These are phyloP conservation scores for Sebastiscus albofasciatus DNA, from an alignment of 2,797 vertebrate species.

Conservation along the genomic window DNA sequence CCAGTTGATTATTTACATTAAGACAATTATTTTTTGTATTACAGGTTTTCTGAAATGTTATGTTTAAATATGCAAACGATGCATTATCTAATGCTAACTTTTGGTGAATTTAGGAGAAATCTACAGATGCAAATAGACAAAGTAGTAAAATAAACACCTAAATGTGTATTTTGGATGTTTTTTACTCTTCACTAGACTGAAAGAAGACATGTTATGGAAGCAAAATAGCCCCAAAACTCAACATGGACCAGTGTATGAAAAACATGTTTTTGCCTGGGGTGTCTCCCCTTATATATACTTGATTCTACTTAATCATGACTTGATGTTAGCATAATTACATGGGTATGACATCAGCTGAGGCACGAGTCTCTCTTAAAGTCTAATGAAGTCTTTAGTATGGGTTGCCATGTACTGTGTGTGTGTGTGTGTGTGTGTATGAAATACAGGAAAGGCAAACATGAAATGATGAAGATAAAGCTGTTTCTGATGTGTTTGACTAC, in stretches of 20 bases:
- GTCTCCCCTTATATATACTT: background rate
- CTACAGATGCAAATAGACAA: background rate
- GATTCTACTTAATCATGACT: background rate
- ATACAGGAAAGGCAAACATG: constrained; percentile 19
- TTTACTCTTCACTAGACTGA: too few relatives aligned
- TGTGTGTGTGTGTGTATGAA: background rate
- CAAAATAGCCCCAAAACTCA: too few relatives aligned
- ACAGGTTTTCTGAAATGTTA: background rate
- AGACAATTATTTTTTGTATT: too few relatives aligned
- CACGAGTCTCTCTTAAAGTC: background rate
- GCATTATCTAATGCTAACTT: background rate
- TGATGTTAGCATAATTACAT: constrained; percentile 20
- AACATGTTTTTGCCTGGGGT: too few relatives aligned
- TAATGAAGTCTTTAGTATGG: background rate
- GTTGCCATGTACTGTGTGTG: background rate
- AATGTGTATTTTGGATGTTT: too few relatives aligned
- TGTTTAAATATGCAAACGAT: background rate
- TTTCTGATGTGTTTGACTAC: constrained; percentile 33
- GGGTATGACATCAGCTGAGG: constrained; percentile 4
- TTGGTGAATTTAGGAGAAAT: background rate
- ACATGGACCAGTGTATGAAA: too few relatives aligned
- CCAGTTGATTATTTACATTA: too few relatives aligned
- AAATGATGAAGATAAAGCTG: constrained; percentile 23
- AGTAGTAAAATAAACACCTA: background rate
- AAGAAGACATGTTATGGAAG: too few relatives aligned